Conservation (phyloP, 1,140 invertebrate species). For the Maniola jurtina region DNA sequence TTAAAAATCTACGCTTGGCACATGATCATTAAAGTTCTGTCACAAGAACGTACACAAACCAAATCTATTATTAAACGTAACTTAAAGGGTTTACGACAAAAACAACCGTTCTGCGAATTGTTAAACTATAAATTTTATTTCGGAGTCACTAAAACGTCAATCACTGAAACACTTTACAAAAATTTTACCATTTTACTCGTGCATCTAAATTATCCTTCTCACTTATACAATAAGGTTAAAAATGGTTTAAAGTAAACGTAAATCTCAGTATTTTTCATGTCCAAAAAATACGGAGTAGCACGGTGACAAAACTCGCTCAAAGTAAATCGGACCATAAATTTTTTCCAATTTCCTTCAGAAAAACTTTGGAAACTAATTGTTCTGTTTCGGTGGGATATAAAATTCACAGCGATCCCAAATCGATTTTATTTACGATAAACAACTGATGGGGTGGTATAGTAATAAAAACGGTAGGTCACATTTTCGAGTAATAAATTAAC, state of each 20-base stretch:
- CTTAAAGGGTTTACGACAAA: slow-evolving; percentile 31
- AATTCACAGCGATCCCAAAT: slow-evolving; percentile 39
- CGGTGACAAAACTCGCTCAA: slow-evolving; percentile 47
- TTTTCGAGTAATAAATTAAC: slow-evolving; percentile 48
- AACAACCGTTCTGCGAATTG: slow-evolving; percentile 61
- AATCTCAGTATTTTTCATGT: neutral
- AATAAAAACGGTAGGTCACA: slow-evolving; percentile 64
- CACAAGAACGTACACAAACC: neutral
- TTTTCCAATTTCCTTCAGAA: slow-evolving; percentile 43
- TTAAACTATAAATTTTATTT: slow-evolving; percentile 61
- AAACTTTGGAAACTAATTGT: slow-evolving; percentile 47
- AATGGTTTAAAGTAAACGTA: slow-evolving; percentile 20
- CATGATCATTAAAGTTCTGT: neutral
- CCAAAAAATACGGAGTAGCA: slow-evolving; percentile 42
- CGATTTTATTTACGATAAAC: slow-evolving; percentile 54
- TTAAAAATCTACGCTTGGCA: neutral
- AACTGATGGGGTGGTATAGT: slow-evolving; percentile 43
- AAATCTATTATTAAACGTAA: slow-evolving; percentile 12
- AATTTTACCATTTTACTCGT: slow-evolving; percentile 16
- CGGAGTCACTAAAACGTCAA: slow-evolving; percentile 57
- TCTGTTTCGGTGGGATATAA: slow-evolving; percentile 37
- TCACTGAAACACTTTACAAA: slow-evolving; percentile 45
- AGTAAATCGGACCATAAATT: slow-evolving; percentile 52
- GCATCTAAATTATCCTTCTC: slow-evolving; percentile 18
- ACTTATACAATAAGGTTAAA: slow-evolving; percentile 12